Evolutionary conservation across 2,888 invertebrate species (phyloP).

Genomic region (Peribatodes rhomboidaria): DNA sequence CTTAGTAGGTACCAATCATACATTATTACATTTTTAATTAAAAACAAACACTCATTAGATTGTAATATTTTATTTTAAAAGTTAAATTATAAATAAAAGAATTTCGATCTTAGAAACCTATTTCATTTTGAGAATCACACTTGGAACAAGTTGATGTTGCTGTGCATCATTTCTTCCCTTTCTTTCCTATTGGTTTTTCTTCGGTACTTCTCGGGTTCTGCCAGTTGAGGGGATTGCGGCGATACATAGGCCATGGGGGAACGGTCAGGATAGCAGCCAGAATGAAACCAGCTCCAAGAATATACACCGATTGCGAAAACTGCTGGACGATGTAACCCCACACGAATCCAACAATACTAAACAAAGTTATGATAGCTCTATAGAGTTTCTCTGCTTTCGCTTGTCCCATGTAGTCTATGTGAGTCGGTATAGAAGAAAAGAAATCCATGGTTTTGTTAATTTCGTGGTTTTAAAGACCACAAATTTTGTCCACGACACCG

Average conservation of each 20-base stretch:
- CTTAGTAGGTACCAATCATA: too few relatives aligned
- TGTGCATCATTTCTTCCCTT: constrained; percentile 81
- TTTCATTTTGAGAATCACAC: constrained; percentile 40
- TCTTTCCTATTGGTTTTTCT: constrained; percentile 81
- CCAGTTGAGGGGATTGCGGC: constrained; percentile 95
- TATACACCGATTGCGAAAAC: constrained; percentile 97
- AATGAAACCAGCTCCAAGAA: constrained; percentile 95
- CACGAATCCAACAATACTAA: constrained; percentile 95
- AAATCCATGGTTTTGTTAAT: constrained; percentile 73
- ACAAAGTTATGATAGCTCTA: constrained; percentile 95
- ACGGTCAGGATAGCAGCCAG: constrained; percentile 95
- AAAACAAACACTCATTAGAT: constrained; percentile 17
- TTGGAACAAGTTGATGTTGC: neutral
- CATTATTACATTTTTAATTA: neutral
- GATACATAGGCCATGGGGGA: constrained; percentile 98
- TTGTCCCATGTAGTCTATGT: constrained; percentile 95
- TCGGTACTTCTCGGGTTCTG: constrained; percentile 89
- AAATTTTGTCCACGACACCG: constrained; percentile 41
- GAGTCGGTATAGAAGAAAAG: constrained; percentile 81
- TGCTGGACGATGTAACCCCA: constrained; percentile 98
- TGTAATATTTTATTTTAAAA: constrained; percentile 18
- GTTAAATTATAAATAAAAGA: constrained; percentile 36
- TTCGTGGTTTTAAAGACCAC: constrained; percentile 12
- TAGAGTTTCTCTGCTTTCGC: constrained; percentile 95
- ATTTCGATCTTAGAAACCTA: constrained; percentile 36